Conservation (phyloP, 2,113 vertebrate genomes). For the Helogale parvula region DNA sequence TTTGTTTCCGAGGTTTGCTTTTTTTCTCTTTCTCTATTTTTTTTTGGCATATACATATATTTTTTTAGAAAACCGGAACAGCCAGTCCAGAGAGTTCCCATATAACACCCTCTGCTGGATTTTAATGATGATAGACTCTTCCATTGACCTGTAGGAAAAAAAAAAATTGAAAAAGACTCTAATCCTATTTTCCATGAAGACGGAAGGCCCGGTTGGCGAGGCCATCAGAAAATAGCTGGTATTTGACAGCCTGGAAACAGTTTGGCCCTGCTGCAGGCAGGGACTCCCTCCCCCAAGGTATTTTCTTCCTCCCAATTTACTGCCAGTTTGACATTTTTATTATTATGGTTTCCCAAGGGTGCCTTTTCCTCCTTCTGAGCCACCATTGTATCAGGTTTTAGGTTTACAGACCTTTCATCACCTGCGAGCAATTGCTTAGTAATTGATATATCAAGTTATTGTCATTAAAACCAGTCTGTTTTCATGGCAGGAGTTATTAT, state of each 20-base stretch:
- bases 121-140: neutral
- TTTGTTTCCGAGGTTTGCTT: neutral
- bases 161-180: neutral
- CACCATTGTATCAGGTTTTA: neutral
- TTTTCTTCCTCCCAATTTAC: neutral
- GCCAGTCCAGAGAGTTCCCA: neutral
- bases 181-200: neutral
- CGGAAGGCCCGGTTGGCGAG: too few species aligned
- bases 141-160: neutral
- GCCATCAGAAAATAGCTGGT: neutral
- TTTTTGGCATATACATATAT: too few species aligned
- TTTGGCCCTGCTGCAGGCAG: neutral
- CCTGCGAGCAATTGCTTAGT: neutral
- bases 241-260: fast-evolving
- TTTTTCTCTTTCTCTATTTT: neutral
- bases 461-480: slow-evolving; percentile 42
- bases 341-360: neutral
- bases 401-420: neutral
- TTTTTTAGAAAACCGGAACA: neutral
- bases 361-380: neutral
- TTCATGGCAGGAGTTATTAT: neutral
- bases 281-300: neutral
- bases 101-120: too few species aligned
- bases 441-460: slow-evolving; percentile 21
- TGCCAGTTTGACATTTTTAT: neutral